These are phyloP conservation scores for Cydia splendana DNA, from an alignment of 1,140 invertebrate species.

Conservation along the genomic window DNA sequence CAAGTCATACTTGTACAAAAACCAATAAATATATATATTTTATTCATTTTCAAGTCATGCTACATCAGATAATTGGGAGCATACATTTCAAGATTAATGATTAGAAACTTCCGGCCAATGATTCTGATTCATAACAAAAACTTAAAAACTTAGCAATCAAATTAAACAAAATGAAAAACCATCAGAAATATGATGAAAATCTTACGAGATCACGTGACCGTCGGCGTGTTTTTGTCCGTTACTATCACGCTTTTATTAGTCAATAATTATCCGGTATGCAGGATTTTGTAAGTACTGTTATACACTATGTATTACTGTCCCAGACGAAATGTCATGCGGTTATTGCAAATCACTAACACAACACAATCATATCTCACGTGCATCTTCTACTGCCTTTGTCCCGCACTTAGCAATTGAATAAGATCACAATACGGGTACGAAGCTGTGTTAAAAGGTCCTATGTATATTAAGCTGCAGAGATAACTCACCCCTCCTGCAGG, in stretches of 20 bases:
- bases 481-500: no score
- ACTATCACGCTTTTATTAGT: not conserved
- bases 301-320: not conserved
- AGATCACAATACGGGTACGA: conserved; percentile 29
- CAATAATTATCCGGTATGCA: not conserved
- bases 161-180: no score
- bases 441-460: not conserved
- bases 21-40: no score
- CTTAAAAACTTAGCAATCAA: no score
- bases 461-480: not conserved
- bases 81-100: no score
- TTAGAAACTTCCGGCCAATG: no score
- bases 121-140: no score
- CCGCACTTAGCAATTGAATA: conserved; percentile 42
- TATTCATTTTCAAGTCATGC: no score
- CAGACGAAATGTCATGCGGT: not conserved
- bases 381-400: conserved; percentile 28
- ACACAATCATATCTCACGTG: not conserved
- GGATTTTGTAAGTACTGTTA: not conserved
- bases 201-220: no score
- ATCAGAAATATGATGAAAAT: no score
- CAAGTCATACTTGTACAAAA: no score
- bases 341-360: conserved; percentile 1
- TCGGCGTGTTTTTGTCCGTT: not conserved
- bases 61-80: no score